A percentile compares a stretch with the other conserved stretches of the same genome.
These are phyloP conservation scores for Agapetus fuscipes DNA, from an alignment of 2,888 invertebrate species.

Conservation along the genomic window DNA sequence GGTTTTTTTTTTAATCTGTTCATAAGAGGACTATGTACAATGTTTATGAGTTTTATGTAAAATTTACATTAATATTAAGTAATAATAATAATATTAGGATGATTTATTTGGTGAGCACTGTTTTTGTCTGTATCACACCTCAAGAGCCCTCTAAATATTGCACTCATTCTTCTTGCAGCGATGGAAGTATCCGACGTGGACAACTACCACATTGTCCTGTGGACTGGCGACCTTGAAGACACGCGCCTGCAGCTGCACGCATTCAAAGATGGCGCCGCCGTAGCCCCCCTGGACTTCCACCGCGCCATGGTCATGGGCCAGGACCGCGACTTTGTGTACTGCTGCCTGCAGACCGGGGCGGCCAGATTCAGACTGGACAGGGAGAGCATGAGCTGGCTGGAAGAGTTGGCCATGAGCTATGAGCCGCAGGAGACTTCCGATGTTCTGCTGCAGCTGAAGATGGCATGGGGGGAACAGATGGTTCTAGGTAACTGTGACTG, in stretches of 20 bases:
- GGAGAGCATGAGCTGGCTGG: conserved; percentile 51
- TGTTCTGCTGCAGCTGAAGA: conserved; percentile 68
- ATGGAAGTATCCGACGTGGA: conserved; percentile 63
- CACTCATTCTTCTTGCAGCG: too few species aligned
- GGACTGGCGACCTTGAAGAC: conserved; percentile 75
- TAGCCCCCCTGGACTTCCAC: conserved; percentile 50
- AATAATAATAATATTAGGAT: too few species aligned
- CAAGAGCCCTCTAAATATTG: too few species aligned
- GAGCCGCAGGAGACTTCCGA: conserved; percentile 63
- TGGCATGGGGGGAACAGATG: conserved; percentile 72
- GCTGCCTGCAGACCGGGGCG: conserved; percentile 44
- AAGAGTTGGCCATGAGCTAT: conserved; percentile 51
- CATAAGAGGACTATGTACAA: too few species aligned
- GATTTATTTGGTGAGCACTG: too few species aligned
- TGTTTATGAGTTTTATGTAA: too few species aligned
- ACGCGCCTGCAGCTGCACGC: conserved; percentile 59
- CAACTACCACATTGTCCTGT: conserved; percentile 64
- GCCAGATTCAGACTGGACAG: conserved; percentile 28
- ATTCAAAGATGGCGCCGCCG: conserved; percentile 40
- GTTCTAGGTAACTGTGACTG: conserved; percentile 64
- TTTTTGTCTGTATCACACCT: too few species aligned
- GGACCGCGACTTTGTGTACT: conserved; percentile 55
- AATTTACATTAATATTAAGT: too few species aligned
- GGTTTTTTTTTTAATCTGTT: too few species aligned
- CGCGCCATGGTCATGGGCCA: conserved; percentile 63